Evolutionary conservation across 2,797 vertebrate species (phyloP).

Genomic region (Hybognathus amarus): DNA sequence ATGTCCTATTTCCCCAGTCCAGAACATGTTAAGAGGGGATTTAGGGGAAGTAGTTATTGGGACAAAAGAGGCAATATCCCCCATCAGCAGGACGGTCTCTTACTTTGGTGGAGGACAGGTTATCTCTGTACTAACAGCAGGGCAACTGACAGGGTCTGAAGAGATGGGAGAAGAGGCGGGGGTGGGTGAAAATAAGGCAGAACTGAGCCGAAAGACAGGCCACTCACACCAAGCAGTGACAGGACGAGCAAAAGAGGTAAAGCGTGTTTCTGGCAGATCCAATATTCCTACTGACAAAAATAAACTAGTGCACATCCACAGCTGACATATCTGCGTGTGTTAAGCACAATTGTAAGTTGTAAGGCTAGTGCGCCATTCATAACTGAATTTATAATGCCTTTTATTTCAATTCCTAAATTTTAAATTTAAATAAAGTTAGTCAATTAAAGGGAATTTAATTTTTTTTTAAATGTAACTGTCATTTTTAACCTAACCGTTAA

Average conservation of each 20-base stretch:
- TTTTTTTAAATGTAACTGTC: background rate
- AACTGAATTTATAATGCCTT: background rate
- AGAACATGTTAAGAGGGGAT: constrained; percentile 79
- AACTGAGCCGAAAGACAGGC: constrained; percentile 63
- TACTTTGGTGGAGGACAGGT: constrained; percentile 77
- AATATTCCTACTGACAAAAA: constrained; percentile 70
- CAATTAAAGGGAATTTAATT: background rate
- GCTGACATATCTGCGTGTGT: constrained; percentile 16
- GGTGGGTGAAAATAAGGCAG: constrained; percentile 57
- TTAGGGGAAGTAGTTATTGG: constrained; percentile 81
- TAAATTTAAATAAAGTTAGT: background rate
- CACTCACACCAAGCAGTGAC: constrained; percentile 52
- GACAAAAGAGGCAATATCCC: constrained; percentile 82
- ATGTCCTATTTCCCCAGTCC: constrained; percentile 66
- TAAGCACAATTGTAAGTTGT: constrained; percentile 9
- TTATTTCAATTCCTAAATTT: constrained; percentile 3
- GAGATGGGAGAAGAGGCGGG: constrained; percentile 60
- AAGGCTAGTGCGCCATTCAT: background rate
- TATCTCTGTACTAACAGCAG: constrained; percentile 81
- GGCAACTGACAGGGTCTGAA: constrained; percentile 62
- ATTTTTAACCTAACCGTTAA: background rate
- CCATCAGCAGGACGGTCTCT: constrained; percentile 77
- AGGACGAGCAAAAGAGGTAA: constrained; percentile 21
- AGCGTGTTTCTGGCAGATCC: constrained; percentile 66
- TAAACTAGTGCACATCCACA: constrained; percentile 52